A percentile compares a stretch with the other conserved stretches of the same genome.
Evolutionary conservation across 2,113 vertebrate species (phyloP).

Genomic region (Mirounga angustirostris): DNA sequence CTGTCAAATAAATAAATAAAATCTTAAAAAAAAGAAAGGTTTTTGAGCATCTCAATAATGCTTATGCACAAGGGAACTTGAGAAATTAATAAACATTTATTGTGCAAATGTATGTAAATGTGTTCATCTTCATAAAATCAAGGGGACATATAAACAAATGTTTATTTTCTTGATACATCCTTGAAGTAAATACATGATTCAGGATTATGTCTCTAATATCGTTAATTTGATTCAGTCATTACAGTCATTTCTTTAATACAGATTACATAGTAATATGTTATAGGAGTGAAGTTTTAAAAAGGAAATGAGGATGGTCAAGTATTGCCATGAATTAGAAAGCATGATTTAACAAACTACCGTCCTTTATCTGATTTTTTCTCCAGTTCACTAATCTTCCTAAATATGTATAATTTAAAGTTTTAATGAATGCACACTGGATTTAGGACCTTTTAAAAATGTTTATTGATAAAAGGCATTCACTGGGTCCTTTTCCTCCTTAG

Average conservation of each 20-base stretch:
- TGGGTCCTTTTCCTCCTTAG: not conserved
- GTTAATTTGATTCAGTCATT: not conserved
- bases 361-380: not conserved
- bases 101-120: conserved; percentile 27
- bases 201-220: not conserved
- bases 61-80: not conserved
- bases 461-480: not conserved
- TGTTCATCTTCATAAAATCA: not conserved
- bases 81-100: not conserved
- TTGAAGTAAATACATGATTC: not conserved
- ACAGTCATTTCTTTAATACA: not conserved
- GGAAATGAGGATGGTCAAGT: not conserved
- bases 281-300: not conserved
- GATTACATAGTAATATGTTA: not conserved
- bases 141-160: not conserved
- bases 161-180: not conserved
- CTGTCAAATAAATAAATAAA: no score
- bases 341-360: not conserved
- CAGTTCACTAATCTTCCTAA: not conserved
- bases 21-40: no score
- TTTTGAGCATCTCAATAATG: not conserved
- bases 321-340: not conserved
- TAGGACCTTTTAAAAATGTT: conserved; percentile 1
- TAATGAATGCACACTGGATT: not conserved
- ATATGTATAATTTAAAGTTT: not conserved